Conservation (phyloP, 2,888 invertebrate species). For the Dimorphilus gyrociliatus region DNA sequence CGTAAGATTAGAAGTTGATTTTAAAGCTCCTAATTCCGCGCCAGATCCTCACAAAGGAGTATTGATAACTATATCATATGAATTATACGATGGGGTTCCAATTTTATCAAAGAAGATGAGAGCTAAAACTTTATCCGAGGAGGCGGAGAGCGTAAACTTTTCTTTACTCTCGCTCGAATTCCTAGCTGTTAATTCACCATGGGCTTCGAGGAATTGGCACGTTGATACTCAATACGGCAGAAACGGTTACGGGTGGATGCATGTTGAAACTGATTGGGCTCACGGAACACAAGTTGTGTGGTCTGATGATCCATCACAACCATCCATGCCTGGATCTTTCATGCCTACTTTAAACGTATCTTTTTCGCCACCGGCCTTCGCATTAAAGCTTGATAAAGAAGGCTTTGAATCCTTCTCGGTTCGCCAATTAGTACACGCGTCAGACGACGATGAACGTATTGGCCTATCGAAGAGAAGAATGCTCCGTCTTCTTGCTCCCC, state of each 20-base stretch:
- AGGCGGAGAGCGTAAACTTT: constrained; percentile 4
- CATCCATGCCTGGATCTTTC: constrained; percentile 11
- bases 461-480: constrained; percentile 7
- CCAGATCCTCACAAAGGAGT: constrained; percentile 8
- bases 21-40: constrained; percentile 7
- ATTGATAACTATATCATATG: constrained; percentile 10
- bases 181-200: constrained; percentile 11
- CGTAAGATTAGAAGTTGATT: constrained; percentile 6
- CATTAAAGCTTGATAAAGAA: constrained; percentile 1
- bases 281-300: constrained; percentile 10
- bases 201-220: too few species aligned
- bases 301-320: constrained; percentile 7
- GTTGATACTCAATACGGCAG: too few species aligned
- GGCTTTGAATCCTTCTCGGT: constrained; percentile 9
- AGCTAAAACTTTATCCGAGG: constrained; percentile 1
- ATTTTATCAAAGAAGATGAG: constrained; percentile 11
- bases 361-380: constrained; percentile 5
- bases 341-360: constrained; percentile 9
- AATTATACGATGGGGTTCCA: constrained; percentile 13
- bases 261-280: constrained; percentile 8
- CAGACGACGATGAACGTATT: constrained; percentile 9
- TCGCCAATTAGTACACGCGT: constrained; percentile 9
- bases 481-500: constrained; percentile 11
- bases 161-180: constrained; percentile 8
- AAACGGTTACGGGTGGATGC: constrained; percentile 9